These are phyloP conservation scores for Drepanosiphum platanoidis DNA, from an alignment of 2,888 invertebrate species.

Conservation along the genomic window DNA sequence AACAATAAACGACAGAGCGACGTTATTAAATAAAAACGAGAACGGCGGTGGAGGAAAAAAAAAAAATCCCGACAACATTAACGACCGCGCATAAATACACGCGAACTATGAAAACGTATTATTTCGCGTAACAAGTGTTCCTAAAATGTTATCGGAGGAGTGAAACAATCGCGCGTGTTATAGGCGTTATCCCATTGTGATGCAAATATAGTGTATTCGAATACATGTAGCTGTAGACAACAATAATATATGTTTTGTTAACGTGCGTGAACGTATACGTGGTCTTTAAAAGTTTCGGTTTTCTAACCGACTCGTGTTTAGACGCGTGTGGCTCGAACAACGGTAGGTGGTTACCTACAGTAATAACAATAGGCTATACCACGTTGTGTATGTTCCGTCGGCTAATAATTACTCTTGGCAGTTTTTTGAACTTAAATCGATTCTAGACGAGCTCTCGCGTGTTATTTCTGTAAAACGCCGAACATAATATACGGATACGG, in stretches of 20 bases:
- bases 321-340: neutral
- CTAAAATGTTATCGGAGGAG: neutral
- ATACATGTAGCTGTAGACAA: no score
- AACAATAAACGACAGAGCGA: neutral
- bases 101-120: neutral
- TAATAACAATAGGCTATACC: no score
- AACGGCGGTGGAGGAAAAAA: no score
- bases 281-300: neutral
- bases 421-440: no score
- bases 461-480: no score
- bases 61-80: neutral
- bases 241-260: neutral
- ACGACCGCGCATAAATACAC: no score
- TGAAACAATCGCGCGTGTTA: neutral
- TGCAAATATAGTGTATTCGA: neutral
- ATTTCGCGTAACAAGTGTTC: neutral
- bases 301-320: neutral
- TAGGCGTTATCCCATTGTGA: neutral
- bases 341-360: no score
- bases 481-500: no score
- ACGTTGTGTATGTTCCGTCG: no score
- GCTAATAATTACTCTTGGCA: no score
- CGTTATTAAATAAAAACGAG: neutral
- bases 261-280: neutral
- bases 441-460: no score